Conservation (phyloP, 2,888 invertebrate genomes). For the Crocallis elinguaria region DNA sequence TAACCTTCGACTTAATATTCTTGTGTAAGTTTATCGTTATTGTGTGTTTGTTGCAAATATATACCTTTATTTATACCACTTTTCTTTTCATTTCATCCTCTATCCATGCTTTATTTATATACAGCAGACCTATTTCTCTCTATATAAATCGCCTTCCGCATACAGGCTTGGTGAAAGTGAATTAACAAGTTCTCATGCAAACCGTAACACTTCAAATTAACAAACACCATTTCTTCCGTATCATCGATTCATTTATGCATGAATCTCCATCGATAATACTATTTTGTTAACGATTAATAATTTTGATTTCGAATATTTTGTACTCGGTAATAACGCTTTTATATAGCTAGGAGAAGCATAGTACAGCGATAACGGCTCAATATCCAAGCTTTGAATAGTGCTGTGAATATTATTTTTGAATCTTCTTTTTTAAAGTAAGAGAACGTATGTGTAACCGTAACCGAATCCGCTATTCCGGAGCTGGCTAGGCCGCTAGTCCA, state of each 20-base stretch:
- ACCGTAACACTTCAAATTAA: constrained; percentile 65
- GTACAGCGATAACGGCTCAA: constrained; percentile 70
- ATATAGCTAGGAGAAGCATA: constrained; percentile 75
- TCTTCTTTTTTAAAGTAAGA: neutral
- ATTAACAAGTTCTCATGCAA: constrained; percentile 70
- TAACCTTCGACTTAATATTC: constrained; percentile 54
- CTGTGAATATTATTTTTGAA: constrained; percentile 47
- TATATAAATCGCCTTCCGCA: constrained; percentile 64
- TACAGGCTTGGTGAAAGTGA: constrained; percentile 78
- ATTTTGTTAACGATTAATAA: constrained; percentile 59
- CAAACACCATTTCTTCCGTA: constrained; percentile 83
- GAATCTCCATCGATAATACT: constrained; percentile 75
- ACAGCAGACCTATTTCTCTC: constrained; percentile 78
- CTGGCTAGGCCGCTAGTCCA: too few species aligned
- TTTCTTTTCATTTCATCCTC: constrained; percentile 84
- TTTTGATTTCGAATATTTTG: constrained; percentile 58
- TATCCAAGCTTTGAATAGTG: constrained; percentile 74
- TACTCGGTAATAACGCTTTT: constrained; percentile 76
- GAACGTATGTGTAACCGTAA: neutral
- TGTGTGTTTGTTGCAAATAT: constrained; percentile 85
- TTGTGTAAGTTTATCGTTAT: constrained; percentile 78
- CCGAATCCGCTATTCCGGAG: neutral
- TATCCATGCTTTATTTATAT: constrained; percentile 78
- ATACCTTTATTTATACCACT: constrained; percentile 82
- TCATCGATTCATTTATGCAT: constrained; percentile 83